Percentiles rank a stretch among this genome's conserved stretches.
Conservation (phyloP, 2,888 invertebrate genomes). For the Stenodera caucasica region DNA sequence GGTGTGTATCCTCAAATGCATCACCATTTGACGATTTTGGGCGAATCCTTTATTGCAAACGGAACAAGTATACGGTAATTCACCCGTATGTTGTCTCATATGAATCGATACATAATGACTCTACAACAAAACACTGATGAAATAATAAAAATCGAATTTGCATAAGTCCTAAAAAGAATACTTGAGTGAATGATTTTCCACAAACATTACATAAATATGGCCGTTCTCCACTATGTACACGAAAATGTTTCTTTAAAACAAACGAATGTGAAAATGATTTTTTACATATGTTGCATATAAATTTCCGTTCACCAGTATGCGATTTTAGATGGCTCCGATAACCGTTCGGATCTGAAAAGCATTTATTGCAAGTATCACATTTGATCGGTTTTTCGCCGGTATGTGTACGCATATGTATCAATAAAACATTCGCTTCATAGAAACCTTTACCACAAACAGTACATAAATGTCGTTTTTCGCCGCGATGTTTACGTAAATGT, state of each 20-base stretch:
- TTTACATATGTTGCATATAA: conserved; percentile 43
- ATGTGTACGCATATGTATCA: conserved; percentile 47
- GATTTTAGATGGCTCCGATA: conserved; percentile 45
- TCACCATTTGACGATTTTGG: conserved; percentile 47
- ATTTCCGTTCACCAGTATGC: conserved; percentile 47
- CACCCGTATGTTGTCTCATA: conserved; percentile 50
- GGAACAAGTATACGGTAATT: conserved; percentile 43
- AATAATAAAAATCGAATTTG: neutral
- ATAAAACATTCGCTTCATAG: conserved; percentile 48
- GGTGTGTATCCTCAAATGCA: conserved; percentile 45
- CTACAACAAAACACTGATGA: conserved; percentile 32
- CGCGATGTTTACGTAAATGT: conserved; percentile 47
- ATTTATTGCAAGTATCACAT: conserved; percentile 44
- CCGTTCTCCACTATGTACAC: conserved; percentile 46
- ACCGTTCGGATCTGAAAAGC: conserved; percentile 48
- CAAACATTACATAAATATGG: conserved; percentile 46
- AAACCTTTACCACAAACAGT: conserved; percentile 49
- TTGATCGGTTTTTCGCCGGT: conserved; percentile 49
- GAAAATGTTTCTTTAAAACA: conserved; percentile 45
- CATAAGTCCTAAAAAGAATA: conserved; percentile 19
- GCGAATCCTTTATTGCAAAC: conserved; percentile 45
- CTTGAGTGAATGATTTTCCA: conserved; percentile 47
- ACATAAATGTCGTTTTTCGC: conserved; percentile 49
- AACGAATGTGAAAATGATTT: conserved; percentile 48
- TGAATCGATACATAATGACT: conserved; percentile 48